A percentile compares a stretch with the other conserved stretches of the same genome.
phyloP scores from a whole-genome alignment of 2,113 vertebrate species.

The Pelodiscus sinensis region DNA sequence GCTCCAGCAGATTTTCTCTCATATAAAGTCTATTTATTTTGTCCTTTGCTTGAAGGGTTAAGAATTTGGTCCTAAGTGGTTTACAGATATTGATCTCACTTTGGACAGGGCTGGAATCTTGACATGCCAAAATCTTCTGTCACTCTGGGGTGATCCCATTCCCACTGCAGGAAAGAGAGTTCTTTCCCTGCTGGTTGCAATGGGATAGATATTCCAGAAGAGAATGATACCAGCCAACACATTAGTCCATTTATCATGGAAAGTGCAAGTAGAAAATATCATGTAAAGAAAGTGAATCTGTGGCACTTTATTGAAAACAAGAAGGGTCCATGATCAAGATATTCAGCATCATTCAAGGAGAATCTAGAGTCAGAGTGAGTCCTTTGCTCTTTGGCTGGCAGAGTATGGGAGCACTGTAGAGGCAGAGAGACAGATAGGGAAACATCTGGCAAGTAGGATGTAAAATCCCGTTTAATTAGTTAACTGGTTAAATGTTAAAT shows the following conservation, averaged over 20 bases:
- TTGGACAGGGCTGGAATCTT: not conserved
- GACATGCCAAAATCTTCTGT: fast-evolving
- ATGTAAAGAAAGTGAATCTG: not conserved
- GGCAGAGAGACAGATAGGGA: not conserved
- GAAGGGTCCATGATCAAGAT: not conserved
- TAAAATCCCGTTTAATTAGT: no score
- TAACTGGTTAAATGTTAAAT: no score
- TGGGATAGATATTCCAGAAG: not conserved
- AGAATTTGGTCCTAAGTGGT: not conserved
- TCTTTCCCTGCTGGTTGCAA: not conserved
- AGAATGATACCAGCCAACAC: fast-evolving
- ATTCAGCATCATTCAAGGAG: not conserved
- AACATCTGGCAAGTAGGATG: not conserved
- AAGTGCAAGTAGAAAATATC: fast-evolving
- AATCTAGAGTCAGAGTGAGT: not conserved
- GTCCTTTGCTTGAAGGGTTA: no score
- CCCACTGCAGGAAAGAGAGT: not conserved
- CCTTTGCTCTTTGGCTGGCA: not conserved
- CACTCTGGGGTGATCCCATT: not conserved
- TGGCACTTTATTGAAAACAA: not conserved
- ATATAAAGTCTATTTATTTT: not conserved
- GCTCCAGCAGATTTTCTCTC: fast-evolving
- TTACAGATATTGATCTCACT: not conserved
- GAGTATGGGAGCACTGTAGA: not conserved
- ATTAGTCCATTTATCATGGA: fast-evolving